A percentile compares a stretch with the other conserved stretches of the same genome.
Evolutionary conservation across 2,888 invertebrate species (phyloP).

Genomic region (Lamellibrachia satsuma): DNA sequence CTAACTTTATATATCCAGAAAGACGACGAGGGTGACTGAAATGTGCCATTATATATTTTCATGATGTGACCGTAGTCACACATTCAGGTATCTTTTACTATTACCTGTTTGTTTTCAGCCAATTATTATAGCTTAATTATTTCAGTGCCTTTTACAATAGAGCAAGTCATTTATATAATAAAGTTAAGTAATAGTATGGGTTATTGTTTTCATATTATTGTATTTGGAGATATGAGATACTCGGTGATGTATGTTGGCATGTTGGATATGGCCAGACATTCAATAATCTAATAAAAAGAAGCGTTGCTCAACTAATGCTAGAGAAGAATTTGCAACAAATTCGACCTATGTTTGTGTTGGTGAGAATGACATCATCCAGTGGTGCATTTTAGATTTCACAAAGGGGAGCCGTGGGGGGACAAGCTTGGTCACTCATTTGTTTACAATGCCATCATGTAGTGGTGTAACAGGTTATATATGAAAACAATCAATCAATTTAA

Average conservation of each 20-base stretch:
- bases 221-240: background rate
- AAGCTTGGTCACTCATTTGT: too few species aligned
- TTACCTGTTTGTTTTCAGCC: background rate
- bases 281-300: too few species aligned
- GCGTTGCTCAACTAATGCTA: too few species aligned
- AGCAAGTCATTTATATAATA: background rate
- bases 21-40: background rate
- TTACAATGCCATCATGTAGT: too few species aligned
- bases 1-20: background rate
- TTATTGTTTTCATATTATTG: background rate
- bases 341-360: too few species aligned
- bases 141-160: background rate
- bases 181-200: background rate
- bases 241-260: background rate
- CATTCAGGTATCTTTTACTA: background rate
- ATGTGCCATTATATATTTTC: background rate
- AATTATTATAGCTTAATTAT: background rate
- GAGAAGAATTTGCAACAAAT: too few species aligned
- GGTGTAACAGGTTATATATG: too few species aligned
- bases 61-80: background rate
- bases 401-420: too few species aligned
- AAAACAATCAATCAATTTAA: too few species aligned
- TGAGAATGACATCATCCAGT: too few species aligned
- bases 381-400: too few species aligned
- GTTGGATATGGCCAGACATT: too few species aligned